Conservation (phyloP, 2,797 vertebrate genomes). For the Gobionotothen gibberifrons region DNA sequence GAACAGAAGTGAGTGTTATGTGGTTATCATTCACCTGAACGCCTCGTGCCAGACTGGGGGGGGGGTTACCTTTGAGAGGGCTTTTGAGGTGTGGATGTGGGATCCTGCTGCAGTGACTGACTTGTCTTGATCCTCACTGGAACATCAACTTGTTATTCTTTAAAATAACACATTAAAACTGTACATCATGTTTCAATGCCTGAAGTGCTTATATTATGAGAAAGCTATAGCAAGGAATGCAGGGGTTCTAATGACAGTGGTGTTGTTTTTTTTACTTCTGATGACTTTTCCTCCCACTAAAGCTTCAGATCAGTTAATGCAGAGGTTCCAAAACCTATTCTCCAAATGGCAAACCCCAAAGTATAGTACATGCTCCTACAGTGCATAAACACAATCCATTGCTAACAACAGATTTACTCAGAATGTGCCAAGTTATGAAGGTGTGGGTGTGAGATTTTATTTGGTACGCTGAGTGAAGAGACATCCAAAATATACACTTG, state of each 20-base stretch:
- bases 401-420: no score
- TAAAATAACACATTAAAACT: not conserved
- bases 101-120: slow-evolving; percentile 36
- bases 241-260: not conserved
- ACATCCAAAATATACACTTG: slow-evolving; percentile 7
- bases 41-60: slow-evolving; percentile 14
- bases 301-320: slow-evolving; percentile 8
- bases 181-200: slow-evolving; percentile 32
- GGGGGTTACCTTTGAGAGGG: slow-evolving; percentile 16
- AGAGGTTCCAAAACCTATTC: no score
- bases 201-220: not conserved
- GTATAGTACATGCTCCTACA: no score
- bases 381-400: no score
- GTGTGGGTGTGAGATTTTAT: slow-evolving; percentile 3
- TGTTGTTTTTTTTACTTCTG: not conserved
- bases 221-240: not conserved
- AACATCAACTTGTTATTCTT: not conserved
- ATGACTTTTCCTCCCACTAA: not conserved
- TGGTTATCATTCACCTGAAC: slow-evolving; percentile 54
- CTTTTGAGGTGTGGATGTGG: slow-evolving; percentile 15
- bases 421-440: not conserved
- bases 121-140: slow-evolving; percentile 38
- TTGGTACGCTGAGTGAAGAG: slow-evolving; percentile 8
- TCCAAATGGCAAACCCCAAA: no score
- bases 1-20: slow-evolving; percentile 30